Conservation (phyloP, 2,113 vertebrate species). For the Rhizomys pruinosus region DNA sequence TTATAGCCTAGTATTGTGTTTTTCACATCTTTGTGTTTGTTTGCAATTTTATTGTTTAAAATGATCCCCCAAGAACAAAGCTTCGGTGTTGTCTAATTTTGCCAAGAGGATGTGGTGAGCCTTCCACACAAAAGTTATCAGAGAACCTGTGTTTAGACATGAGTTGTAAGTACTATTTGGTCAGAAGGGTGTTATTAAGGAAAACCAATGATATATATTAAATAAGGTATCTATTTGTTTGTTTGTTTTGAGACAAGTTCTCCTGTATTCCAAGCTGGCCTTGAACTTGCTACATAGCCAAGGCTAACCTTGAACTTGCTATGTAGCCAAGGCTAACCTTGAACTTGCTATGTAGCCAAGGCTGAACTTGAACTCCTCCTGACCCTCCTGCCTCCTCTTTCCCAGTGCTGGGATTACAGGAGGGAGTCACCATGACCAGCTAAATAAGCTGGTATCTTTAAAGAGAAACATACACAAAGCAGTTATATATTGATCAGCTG, state of each 20-base stretch:
- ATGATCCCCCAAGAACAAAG: background rate
- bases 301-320: background rate
- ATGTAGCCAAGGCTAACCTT: background rate
- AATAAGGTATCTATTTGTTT: background rate
- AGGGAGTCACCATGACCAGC: background rate
- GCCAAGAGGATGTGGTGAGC: background rate
- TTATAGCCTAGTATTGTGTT: background rate
- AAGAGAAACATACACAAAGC: slow-evolving; percentile 24
- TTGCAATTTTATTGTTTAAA: slow-evolving; percentile 3
- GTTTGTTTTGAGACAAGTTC: background rate
- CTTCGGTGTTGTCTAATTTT: background rate
- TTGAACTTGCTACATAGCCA: background rate
- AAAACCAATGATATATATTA: background rate
- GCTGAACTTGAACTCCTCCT: background rate
- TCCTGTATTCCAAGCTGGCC: background rate
- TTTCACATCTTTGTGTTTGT: background rate
- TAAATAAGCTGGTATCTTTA: background rate
- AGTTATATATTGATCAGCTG: background rate
- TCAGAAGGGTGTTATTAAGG: background rate
- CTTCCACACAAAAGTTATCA: background rate
- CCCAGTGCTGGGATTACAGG: background rate
- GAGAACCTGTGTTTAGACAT: background rate
- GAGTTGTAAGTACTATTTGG: background rate
- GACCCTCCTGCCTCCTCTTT: background rate
- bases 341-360: background rate